Conservation (phyloP, 2,888 invertebrate species). For the Xestobium rufovillosum region DNA sequence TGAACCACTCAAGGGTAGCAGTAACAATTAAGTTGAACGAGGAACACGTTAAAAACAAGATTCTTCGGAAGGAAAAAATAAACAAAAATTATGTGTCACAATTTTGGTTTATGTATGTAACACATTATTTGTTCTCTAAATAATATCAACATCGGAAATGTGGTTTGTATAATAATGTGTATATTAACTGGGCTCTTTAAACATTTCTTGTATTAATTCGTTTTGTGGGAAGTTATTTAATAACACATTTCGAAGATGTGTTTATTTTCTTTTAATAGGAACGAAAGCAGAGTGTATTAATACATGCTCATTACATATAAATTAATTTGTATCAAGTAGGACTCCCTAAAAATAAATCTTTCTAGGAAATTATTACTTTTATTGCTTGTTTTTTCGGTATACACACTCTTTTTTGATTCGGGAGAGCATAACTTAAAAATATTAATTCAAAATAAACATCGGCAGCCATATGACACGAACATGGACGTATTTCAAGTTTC, state of each 20-base stretch:
- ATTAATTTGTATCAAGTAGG: too few species aligned
- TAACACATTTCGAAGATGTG: slow-evolving; percentile 1
- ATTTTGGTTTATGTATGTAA: neutral
- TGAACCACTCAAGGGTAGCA: neutral
- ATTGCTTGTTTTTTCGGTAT: too few species aligned
- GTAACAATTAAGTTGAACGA: too few species aligned
- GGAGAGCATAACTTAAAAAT: too few species aligned
- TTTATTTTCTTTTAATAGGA: neutral
- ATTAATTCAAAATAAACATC: slow-evolving; percentile 28
- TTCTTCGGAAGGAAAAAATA: neutral
- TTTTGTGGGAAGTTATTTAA: slow-evolving; percentile 2
- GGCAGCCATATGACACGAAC: slow-evolving; percentile 24
- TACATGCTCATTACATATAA: too few species aligned
- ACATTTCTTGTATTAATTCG: slow-evolving; percentile 2
- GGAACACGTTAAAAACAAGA: too few species aligned
- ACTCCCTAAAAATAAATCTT: too few species aligned
- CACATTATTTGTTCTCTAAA: slow-evolving; percentile 1
- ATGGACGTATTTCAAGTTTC: slow-evolving; percentile 15
- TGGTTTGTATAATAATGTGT: slow-evolving; percentile 26
- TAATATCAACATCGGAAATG: slow-evolving; percentile 31
- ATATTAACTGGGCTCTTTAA: neutral
- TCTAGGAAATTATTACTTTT: too few species aligned
- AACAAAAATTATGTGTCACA: neutral
- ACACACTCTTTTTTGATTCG: too few species aligned
- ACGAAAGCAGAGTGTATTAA: slow-evolving; percentile 2